These are phyloP conservation scores for Tetrao urogallus DNA, from an alignment of 2,113 vertebrate species.

Conservation along the genomic window DNA sequence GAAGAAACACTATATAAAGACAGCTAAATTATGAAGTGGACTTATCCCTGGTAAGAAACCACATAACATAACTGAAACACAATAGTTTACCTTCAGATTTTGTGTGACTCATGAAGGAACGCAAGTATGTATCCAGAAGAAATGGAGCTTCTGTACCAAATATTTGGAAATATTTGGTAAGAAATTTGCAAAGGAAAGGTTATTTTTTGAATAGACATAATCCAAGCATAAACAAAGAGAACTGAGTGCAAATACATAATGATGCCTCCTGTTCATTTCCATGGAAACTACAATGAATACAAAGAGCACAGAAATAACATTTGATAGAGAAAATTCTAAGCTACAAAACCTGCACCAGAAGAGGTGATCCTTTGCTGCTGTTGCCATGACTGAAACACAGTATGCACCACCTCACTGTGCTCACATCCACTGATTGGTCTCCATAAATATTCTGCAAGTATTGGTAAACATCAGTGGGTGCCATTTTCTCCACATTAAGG, in stretches of 20 bases:
- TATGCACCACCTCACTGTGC: too few species aligned
- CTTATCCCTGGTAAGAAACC: not conserved
- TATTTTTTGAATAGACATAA: not conserved
- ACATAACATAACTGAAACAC: not conserved
- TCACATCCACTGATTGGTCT: too few species aligned
- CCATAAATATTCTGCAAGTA: too few species aligned
- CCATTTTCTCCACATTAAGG: too few species aligned
- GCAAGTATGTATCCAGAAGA: accelerated
- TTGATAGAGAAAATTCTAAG: too few species aligned
- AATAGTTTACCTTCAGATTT: not conserved
- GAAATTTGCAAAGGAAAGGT: not conserved
- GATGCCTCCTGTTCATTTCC: too few species aligned
- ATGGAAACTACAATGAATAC: too few species aligned
- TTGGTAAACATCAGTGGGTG: too few species aligned
- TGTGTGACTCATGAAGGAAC: accelerated
- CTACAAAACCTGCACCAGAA: too few species aligned
- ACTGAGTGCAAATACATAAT: not conserved
- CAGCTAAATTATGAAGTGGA: not conserved
- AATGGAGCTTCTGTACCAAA: not conserved
- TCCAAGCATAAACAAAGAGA: not conserved
- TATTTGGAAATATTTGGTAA: not conserved
- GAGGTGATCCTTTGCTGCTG: too few species aligned
- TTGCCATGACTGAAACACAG: too few species aligned
- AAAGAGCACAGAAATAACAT: too few species aligned
- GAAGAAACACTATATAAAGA: not conserved